Percentiles rank a stretch among this genome's conserved stretches.
These are phyloP conservation scores for Myopa tessellatipennis DNA, from an alignment of 2,888 invertebrate genomes.

Conservation along the genomic window DNA sequence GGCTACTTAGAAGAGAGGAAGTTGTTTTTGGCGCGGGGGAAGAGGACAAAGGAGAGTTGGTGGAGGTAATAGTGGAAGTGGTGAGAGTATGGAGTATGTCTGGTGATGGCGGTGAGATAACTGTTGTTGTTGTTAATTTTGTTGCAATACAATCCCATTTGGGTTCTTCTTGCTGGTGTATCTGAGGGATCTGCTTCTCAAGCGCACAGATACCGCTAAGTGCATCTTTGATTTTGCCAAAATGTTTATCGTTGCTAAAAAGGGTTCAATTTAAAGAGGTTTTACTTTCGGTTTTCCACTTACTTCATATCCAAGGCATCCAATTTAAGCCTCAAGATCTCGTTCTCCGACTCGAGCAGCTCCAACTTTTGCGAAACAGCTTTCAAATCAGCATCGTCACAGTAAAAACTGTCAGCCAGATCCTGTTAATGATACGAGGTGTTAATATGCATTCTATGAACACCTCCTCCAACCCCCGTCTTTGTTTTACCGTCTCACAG, in stretches of 20 bases:
- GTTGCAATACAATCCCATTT: too few species aligned
- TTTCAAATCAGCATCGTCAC: neutral
- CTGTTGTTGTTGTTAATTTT: too few species aligned
- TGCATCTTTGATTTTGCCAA: neutral
- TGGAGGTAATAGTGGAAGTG: too few species aligned
- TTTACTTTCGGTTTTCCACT: neutral
- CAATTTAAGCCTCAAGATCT: neutral
- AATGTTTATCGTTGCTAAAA: neutral
- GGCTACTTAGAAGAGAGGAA: too few species aligned
- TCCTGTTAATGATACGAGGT: neutral
- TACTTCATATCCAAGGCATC: neutral
- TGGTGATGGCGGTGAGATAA: too few species aligned
- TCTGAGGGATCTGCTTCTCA: neutral
- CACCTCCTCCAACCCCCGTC: too few species aligned
- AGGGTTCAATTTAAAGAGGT: neutral
- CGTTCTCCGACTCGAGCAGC: neutral
- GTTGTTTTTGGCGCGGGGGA: too few species aligned
- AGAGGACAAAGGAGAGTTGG: too few species aligned
- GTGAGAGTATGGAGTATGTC: too few species aligned
- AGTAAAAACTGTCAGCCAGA: neutral
- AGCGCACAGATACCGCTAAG: neutral
- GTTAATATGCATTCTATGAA: too few species aligned
- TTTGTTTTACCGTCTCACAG: too few species aligned
- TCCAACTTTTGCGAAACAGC: neutral
- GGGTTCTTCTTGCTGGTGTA: too few species aligned